Base-by-base conservation (phyloP, 2,888 invertebrate species). In the Aricia artaxerxes region DNA sequence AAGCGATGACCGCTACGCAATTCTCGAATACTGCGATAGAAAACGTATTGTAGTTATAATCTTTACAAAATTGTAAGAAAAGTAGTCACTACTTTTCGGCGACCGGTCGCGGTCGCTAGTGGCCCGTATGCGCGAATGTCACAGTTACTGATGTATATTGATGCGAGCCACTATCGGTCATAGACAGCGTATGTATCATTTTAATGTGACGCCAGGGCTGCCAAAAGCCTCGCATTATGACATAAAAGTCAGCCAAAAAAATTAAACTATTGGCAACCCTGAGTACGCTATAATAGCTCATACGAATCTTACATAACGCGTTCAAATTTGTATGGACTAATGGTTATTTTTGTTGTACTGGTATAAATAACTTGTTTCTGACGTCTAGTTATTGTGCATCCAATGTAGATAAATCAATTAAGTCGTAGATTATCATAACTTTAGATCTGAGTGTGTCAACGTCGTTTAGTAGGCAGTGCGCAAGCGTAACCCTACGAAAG, bases 221-320 rank as follows among this genome's bases (percentile, higher is more conserved):
- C 61, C 24, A 61, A 61, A 61, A 24, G 1, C 0, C 61, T 61
- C 24, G 7, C 24, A 61, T 61, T 7, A 61, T 7, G 7, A 61
- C 13, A 61, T 61, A 5, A 24, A n/a, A 61, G 6, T 61, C 24
- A 7, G 24, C 61, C n/a, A 61, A 61, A 61, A 61, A 61, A 61
- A 57, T 57, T 57, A 13, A 57, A 57, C 57, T 4, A 16, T 57
- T 57, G 57, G 69, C 69, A 69, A 38, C 69, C 69, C 69, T 38
- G 31, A 69, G 4, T 4, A 5, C 11, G 0, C 11, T 64, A 31
- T 31, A 64, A 64, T 64, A 75, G 73, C 73, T 44, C 75, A 16
- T 24, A 24, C 73, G 49, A 75, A 53, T 53, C 2, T 76, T 76
- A 76, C 57, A 16, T 76, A 76, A 76, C 75, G 75, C 76, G 57